These are phyloP conservation scores for Mormoops blainvillei DNA, from an alignment of 2,113 vertebrate species.

Conservation along the genomic window DNA sequence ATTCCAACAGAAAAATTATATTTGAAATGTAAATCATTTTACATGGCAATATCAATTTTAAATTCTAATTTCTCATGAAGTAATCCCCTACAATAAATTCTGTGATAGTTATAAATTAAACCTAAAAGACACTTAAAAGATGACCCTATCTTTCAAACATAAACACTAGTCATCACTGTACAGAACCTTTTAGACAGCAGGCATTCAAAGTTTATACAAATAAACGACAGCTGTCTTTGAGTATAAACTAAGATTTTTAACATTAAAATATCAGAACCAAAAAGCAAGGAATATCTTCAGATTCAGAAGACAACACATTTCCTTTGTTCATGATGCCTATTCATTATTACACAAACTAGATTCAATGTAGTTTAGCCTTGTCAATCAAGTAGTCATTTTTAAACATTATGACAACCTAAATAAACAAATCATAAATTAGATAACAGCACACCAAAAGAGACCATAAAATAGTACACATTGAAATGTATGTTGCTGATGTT, in stretches of 20 bases:
- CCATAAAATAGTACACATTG: neutral
- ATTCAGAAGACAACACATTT: neutral
- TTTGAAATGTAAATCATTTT: slow-evolving; percentile 7
- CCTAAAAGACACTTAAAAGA: slow-evolving; percentile 15
- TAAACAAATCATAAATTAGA: neutral
- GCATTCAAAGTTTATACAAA: neutral
- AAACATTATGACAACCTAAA: slow-evolving; percentile 10
- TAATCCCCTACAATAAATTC: neutral
- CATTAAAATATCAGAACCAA: slow-evolving; percentile 28
- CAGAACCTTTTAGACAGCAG: neutral
- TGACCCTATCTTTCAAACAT: neutral
- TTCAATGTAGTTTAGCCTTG: neutral
- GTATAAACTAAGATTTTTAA: neutral
- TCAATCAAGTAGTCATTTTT: neutral
- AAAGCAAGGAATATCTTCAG: neutral
- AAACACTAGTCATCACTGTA: neutral
- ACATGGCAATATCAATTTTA: neutral
- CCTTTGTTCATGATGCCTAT: neutral
- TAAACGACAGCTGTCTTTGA: neutral
- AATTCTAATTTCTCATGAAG: slow-evolving; percentile 10
- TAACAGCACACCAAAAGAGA: neutral
- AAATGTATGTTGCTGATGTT: neutral
- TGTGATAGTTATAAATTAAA: slow-evolving; percentile 3
- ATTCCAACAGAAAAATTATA: neutral
- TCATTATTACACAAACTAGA: slow-evolving; percentile 32